These are phyloP conservation scores for Diploptera punctata DNA, from an alignment of 2,888 invertebrate species.

Conservation along the genomic window DNA sequence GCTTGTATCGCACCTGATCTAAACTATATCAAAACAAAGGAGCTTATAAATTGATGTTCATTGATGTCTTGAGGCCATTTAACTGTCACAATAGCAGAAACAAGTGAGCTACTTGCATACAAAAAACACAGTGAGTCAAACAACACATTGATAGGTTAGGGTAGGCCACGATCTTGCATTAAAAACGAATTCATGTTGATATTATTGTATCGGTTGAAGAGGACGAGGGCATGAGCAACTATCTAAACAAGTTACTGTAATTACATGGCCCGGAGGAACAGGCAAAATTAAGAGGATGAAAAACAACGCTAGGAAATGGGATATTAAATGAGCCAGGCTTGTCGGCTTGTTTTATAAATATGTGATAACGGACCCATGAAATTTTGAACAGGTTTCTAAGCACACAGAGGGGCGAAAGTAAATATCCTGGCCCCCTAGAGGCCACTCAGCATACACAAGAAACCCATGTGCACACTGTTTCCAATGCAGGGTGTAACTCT, in stretches of 20 bases:
- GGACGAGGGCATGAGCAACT: neutral
- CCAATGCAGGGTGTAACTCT: too few relatives aligned
- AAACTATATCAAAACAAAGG: too few relatives aligned
- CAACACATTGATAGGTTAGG: too few relatives aligned
- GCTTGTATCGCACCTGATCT: too few relatives aligned
- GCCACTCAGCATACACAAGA: neutral
- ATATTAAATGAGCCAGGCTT: conserved; percentile 26
- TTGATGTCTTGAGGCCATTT: too few relatives aligned
- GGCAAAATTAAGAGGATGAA: conserved; percentile 4
- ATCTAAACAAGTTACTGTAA: conserved; percentile 3
- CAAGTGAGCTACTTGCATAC: too few relatives aligned
- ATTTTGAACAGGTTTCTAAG: conserved; percentile 1
- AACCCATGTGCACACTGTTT: too few relatives aligned
- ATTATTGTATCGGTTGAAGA: neutral
- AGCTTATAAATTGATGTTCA: too few relatives aligned
- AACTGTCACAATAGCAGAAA: too few relatives aligned
- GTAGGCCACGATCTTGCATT: too few relatives aligned
- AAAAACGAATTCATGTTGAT: too few relatives aligned
- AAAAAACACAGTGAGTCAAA: too few relatives aligned
- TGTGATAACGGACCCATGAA: conserved; percentile 16
- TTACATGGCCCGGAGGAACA: neutral
- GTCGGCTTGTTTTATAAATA: neutral
- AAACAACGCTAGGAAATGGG: conserved; percentile 12
- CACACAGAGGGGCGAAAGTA: conserved; percentile 10
- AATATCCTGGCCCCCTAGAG: neutral